Percentiles rank a stretch among this genome's conserved stretches.
phyloP scores from a whole-genome alignment of 2,113 vertebrate species.

The Heptranchias perlo region DNA sequence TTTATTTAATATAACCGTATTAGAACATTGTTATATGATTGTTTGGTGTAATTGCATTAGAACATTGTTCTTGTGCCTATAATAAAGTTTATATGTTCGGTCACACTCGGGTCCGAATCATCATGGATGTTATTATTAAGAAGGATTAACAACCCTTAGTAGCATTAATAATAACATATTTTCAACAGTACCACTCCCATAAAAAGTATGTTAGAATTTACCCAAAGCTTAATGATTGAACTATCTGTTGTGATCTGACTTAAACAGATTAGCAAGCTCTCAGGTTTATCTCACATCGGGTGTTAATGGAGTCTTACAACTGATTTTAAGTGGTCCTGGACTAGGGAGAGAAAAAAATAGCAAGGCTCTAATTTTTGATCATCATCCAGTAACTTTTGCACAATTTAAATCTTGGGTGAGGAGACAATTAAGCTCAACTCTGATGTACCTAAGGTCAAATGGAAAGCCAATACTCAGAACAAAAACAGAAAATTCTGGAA shows the following conservation, averaged over 20 bases:
- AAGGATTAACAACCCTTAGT: too few species aligned
- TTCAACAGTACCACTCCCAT: too few species aligned
- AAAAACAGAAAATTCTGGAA: background rate
- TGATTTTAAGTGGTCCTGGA: background rate
- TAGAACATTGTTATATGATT: too few species aligned
- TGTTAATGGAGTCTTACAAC: background rate
- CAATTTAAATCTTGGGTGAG: background rate
- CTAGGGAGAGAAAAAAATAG: background rate
- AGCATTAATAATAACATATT: too few species aligned
- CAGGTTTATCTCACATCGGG: background rate
- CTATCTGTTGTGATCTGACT: background rate
- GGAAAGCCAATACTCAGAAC: background rate
- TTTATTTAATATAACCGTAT: too few species aligned
- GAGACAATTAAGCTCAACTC: too few species aligned
- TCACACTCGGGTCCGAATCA: too few species aligned
- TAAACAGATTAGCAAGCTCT: background rate
- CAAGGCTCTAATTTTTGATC: background rate
- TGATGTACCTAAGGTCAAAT: background rate
- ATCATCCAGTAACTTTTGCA: background rate
- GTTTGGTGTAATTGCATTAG: too few species aligned
- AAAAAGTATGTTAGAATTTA: background rate
- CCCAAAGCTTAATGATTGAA: background rate
- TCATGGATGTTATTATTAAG: too few species aligned
- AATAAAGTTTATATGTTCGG: too few species aligned
- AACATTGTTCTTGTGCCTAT: too few species aligned